These are phyloP conservation scores for Mesembrinibis cayennensis DNA, from an alignment of 2,113 vertebrate genomes.

Conservation along the genomic window DNA sequence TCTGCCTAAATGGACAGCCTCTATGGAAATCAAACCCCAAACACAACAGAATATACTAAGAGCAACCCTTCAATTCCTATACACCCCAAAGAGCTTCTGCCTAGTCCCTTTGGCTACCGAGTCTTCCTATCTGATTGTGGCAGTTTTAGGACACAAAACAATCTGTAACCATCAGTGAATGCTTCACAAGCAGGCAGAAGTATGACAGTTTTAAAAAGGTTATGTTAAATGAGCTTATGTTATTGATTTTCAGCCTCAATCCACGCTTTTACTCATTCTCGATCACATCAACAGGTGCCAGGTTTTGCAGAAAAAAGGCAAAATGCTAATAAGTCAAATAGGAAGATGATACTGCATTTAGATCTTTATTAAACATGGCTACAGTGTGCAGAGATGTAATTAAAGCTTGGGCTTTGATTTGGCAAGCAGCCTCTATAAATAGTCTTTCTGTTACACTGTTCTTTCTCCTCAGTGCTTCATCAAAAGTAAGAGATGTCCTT, in stretches of 20 bases:
- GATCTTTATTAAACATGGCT: not conserved
- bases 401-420: conserved; percentile 8
- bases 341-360: not conserved
- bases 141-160: not conserved
- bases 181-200: not conserved
- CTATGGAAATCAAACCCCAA: not conserved
- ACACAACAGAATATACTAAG: not conserved
- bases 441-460: not conserved
- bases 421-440: conserved; percentile 30
- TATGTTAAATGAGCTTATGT: not conserved
- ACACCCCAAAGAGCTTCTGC: not conserved
- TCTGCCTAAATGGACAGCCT: not conserved
- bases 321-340: not conserved
- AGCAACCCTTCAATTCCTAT: not conserved
- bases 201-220: not conserved
- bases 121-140: not conserved
- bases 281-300: not conserved
- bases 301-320: not conserved
- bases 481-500: conserved; percentile 21
- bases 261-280: not conserved
- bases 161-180: not conserved
- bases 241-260: not conserved
- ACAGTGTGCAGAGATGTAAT: not conserved
- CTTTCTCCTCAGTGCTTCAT: not conserved
- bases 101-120: fast-evolving